phyloP scores from a whole-genome alignment of 1,140 invertebrate genomes.

The Drosophila arizonae region DNA sequence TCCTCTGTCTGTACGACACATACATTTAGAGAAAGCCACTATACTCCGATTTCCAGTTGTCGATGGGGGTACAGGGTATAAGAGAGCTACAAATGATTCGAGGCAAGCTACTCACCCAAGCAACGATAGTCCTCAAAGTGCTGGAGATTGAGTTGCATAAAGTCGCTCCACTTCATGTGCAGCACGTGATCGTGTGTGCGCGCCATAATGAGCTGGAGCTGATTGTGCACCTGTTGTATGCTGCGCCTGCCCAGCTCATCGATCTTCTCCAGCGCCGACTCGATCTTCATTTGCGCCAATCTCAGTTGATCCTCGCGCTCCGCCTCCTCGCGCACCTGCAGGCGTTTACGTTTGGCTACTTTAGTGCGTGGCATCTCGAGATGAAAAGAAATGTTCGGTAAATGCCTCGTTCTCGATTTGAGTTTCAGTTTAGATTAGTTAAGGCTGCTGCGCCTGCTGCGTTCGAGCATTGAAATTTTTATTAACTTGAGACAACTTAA shows the following conservation, averaged over 20 bases:
- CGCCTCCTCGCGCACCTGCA: constrained; percentile 40
- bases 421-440: neutral
- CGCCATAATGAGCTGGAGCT: constrained; percentile 38
- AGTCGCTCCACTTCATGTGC: constrained; percentile 49
- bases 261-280: constrained; percentile 38
- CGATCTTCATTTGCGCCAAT: constrained; percentile 49
- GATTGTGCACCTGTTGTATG: constrained; percentile 41
- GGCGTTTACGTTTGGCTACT: constrained; percentile 23
- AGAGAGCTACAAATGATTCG: no score
- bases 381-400: neutral
- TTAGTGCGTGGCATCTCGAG: constrained; percentile 64
- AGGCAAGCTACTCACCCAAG: constrained; percentile 1
- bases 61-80: no score
- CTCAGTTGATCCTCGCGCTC: constrained; percentile 51
- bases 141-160: constrained; percentile 21
- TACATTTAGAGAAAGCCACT: no score
- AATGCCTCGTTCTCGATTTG: neutral
- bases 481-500: constrained; percentile 27
- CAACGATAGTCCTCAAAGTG: constrained; percentile 31
- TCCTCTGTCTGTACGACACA: no score
- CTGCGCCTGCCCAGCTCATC: constrained; percentile 39
- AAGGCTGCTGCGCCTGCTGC: neutral
- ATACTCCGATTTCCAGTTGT: no score
- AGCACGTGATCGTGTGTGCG: constrained; percentile 40
- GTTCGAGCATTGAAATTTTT: constrained; percentile 29